A percentile compares a stretch with the other conserved stretches of the same genome.
phyloP scores from a whole-genome alignment of 2,113 vertebrate species.

The Chiloscyllium plagiosum region DNA sequence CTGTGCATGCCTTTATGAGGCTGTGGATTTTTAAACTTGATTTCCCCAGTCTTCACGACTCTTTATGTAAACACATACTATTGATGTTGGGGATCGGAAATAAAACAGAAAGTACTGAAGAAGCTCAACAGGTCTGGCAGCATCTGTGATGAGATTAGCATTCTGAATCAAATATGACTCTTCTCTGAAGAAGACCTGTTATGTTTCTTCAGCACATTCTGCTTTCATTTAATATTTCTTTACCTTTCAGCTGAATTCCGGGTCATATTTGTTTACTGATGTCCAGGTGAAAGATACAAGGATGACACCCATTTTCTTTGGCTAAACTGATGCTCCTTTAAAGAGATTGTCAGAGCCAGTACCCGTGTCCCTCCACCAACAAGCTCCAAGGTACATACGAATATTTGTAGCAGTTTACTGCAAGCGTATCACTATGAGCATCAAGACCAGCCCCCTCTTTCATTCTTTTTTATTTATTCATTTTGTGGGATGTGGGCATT shows the following conservation, averaged over 20 bases:
- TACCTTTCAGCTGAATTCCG: not conserved
- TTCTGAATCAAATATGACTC: too few species aligned
- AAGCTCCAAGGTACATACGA: not conserved
- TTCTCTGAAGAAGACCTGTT: too few species aligned
- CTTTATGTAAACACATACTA: too few species aligned
- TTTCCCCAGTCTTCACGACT: not conserved
- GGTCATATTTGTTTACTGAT: not conserved
- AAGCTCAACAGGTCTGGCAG: too few species aligned
- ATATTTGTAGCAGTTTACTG: not conserved
- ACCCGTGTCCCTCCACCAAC: too few species aligned
- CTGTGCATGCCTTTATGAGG: not conserved
- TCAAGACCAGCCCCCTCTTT: not conserved
- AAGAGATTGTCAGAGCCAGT: not conserved
- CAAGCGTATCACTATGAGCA: not conserved
- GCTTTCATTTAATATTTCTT: not conserved
- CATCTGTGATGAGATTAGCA: too few species aligned
- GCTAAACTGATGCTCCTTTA: not conserved
- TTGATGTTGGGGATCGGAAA: too few species aligned
- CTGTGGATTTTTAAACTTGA: too few species aligned
- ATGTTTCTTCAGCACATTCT: too few species aligned
- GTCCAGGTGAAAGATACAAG: not conserved
- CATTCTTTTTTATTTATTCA: too few species aligned
- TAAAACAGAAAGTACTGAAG: too few species aligned
- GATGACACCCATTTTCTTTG: not conserved
- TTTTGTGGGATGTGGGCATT: too few species aligned